These are phyloP conservation scores for Phrynosoma blainvillii DNA, from an alignment of 2,113 vertebrate species.

Conservation along the genomic window DNA sequence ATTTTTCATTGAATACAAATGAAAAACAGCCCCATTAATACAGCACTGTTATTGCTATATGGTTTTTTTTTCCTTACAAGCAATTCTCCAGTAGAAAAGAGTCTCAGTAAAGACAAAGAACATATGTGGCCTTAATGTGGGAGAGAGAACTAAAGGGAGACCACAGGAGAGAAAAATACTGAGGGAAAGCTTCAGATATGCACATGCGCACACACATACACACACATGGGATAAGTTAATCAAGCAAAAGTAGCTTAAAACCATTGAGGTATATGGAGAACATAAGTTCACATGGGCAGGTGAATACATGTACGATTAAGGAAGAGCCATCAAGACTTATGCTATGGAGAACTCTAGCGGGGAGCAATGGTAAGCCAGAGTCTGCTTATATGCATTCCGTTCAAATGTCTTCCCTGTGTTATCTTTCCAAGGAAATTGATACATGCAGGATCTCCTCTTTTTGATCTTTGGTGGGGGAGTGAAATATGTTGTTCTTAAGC, in stretches of 20 bases:
- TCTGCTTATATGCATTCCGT: conserved; percentile 50
- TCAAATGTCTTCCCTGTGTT: conserved; percentile 22
- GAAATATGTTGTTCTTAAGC: conserved; percentile 31
- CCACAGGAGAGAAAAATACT: conserved; percentile 58
- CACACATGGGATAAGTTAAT: conserved; percentile 32
- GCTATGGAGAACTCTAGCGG: conserved; percentile 29
- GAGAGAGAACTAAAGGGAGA: conserved; percentile 13
- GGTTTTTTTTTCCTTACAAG: conserved; percentile 34
- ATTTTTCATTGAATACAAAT: conserved; percentile 39
- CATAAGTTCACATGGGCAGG: neutral
- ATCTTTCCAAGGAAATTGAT: conserved; percentile 17
- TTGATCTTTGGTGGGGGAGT: conserved; percentile 31
- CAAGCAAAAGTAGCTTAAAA: conserved; percentile 39
- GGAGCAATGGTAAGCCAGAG: conserved; percentile 54
- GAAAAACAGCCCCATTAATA: conserved; percentile 44
- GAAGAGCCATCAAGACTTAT: conserved; percentile 34
- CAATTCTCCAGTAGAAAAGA: conserved; percentile 47
- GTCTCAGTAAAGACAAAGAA: conserved; percentile 51
- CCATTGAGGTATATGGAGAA: conserved; percentile 26
- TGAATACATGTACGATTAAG: neutral
- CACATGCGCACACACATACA: neutral
- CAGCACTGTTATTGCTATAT: conserved; percentile 40
- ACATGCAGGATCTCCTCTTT: conserved; percentile 34
- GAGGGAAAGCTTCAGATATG: conserved; percentile 42
- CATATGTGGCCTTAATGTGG: conserved; percentile 42